Conservation (phyloP, 2,888 invertebrate genomes). For the Eledona agricola region DNA sequence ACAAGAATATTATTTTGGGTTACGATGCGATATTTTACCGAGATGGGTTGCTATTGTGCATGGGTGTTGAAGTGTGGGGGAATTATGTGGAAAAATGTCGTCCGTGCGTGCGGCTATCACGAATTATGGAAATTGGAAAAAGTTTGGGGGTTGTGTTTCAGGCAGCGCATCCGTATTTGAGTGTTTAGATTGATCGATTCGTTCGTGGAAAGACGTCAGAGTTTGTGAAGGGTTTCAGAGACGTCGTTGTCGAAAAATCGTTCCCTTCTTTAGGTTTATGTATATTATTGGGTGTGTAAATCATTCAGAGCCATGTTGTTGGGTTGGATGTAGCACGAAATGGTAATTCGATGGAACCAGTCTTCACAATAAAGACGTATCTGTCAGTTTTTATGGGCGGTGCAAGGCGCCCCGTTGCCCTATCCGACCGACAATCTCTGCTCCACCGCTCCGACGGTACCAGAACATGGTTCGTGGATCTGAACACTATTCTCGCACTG, state of each 20-base stretch:
- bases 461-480: constrained; percentile 21
- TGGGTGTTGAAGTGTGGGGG: constrained; percentile 6
- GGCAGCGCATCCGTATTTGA: no score
- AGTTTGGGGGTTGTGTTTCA: no score
- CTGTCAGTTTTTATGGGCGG: constrained; percentile 61
- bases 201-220: constrained; percentile 15
- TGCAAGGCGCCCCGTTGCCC: constrained; percentile 53
- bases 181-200: constrained; percentile 17
- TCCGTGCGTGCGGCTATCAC: no score
- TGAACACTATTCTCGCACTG: no score
- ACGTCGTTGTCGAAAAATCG: constrained; percentile 2
- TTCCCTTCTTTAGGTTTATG: constrained; percentile 11
- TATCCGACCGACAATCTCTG: constrained; percentile 53
- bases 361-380: constrained; percentile 61
- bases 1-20: constrained; percentile 17
- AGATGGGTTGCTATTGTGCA: constrained; percentile 9
- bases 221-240: constrained; percentile 9
- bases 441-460: constrained; percentile 34
- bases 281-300: constrained; percentile 31
- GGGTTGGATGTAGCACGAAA: constrained; percentile 36
- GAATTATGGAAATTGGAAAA: no score
- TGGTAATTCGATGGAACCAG: constrained; percentile 48
- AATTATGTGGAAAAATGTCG: no score
- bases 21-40: constrained; percentile 25
- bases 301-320: constrained; percentile 19